These are phyloP conservation scores for Hyposmocoma kahamanoa DNA, from an alignment of 1,140 invertebrate genomes.

Conservation along the genomic window DNA sequence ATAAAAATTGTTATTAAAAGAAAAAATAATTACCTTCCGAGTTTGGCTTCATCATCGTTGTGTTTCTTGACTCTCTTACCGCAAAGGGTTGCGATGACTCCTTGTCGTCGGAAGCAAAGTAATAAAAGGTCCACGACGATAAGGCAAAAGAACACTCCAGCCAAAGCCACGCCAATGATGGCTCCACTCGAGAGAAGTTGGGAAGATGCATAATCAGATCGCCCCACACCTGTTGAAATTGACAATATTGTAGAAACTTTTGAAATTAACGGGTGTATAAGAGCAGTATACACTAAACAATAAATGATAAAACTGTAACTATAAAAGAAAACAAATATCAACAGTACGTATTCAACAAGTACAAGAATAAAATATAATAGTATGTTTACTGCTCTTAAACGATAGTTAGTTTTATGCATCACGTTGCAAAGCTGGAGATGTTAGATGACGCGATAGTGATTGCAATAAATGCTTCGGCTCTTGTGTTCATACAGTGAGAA, in stretches of 20 bases:
- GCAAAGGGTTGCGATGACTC: conserved; percentile 83
- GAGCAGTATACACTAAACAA: conserved; percentile 37
- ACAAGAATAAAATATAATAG: too few relatives aligned
- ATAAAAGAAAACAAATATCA: too few relatives aligned
- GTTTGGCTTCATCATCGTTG: conserved; percentile 85
- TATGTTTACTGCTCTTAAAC: conserved; percentile 40
- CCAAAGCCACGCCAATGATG: conserved; percentile 86
- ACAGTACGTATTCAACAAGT: too few relatives aligned
- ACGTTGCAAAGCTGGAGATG: conserved; percentile 53
- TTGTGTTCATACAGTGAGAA: conserved; percentile 16
- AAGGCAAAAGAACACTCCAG: conserved; percentile 81
- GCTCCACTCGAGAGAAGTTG: conserved; percentile 81
- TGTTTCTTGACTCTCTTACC: conserved; percentile 78
- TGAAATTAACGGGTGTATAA: conserved; percentile 12
- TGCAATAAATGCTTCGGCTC: conserved; percentile 47
- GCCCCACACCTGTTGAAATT: conserved; percentile 73
- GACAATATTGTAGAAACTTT: conserved; percentile 13
- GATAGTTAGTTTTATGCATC: conserved; percentile 60
- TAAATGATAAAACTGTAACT: too few relatives aligned
- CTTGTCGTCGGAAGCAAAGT: conserved; percentile 80
- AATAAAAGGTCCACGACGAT: conserved; percentile 86
- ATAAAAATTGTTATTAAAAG: background rate
- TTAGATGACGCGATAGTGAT: conserved; percentile 57
- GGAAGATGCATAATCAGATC: conserved; percentile 65
- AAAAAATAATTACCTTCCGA: conserved; percentile 79